These are phyloP conservation scores for Pseudomyrmex cubaensis DNA, from an alignment of 1,140 invertebrate species.

Conservation along the genomic window DNA sequence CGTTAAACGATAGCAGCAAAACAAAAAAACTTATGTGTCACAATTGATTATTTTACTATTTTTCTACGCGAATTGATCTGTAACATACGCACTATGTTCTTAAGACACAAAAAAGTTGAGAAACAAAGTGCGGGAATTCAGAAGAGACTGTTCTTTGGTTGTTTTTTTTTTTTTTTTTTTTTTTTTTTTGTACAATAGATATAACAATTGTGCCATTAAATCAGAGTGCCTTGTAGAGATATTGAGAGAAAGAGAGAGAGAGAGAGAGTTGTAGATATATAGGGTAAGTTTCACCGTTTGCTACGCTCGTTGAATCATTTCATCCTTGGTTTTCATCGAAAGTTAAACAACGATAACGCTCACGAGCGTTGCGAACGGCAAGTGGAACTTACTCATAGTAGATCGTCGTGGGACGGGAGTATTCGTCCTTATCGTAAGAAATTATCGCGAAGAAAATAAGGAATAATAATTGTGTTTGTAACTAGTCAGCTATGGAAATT, in stretches of 20 bases:
- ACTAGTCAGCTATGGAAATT: constrained; percentile 80
- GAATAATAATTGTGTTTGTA: constrained; percentile 77
- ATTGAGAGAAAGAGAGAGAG: background rate
- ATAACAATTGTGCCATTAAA: constrained; percentile 73
- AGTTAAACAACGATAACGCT: no score
- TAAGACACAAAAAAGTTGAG: background rate
- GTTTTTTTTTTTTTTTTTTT: no score
- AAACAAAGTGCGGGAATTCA: background rate
- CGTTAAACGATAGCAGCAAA: no score
- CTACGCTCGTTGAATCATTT: no score
- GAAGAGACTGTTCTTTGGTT: constrained; percentile 1
- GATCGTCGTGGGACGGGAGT: no score
- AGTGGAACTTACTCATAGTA: background rate
- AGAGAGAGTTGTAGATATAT: no score
- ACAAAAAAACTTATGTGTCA: no score
- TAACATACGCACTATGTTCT: background rate
- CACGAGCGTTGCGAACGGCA: no score
- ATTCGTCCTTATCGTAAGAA: background rate
- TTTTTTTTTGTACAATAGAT: constrained; percentile 30
- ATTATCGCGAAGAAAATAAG: background rate
- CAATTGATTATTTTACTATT: constrained; percentile 44
- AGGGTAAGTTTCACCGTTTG: background rate
- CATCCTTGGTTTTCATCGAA: no score
- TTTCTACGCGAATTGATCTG: constrained; percentile 10
- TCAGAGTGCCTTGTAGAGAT: constrained; percentile 68